These are phyloP conservation scores for Sitta europaea DNA, from an alignment of 2,113 vertebrate species.

Conservation along the genomic window DNA sequence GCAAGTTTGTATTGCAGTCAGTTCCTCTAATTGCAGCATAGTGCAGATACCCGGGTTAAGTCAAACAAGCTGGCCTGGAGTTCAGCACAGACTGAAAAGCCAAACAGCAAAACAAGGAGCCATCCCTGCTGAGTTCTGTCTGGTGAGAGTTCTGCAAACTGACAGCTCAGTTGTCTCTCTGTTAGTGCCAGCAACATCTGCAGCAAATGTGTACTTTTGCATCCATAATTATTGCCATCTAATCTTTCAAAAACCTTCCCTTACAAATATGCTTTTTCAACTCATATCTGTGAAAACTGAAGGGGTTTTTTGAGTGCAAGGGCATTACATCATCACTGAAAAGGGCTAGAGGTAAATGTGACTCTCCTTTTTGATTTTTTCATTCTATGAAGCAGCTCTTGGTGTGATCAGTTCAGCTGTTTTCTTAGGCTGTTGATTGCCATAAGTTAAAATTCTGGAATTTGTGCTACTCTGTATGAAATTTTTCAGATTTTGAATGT, in stretches of 20 bases:
- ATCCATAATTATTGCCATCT: background rate
- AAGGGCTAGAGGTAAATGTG: background rate
- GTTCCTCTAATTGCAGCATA: background rate
- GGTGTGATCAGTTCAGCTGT: background rate
- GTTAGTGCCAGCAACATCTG: background rate
- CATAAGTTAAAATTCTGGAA: background rate
- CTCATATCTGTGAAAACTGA: background rate
- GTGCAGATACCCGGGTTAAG: background rate
- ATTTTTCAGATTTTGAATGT: slow-evolving; percentile 83
- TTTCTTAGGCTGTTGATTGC: background rate
- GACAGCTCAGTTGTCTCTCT: background rate
- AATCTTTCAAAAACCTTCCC: background rate
- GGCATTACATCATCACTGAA: background rate
- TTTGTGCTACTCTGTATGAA: background rate
- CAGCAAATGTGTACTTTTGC: background rate
- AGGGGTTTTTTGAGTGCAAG: background rate
- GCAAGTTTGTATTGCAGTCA: background rate
- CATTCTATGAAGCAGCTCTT: background rate
- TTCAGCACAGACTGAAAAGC: background rate
- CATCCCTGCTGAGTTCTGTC: background rate
- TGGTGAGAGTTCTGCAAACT: background rate
- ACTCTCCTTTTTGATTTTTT: background rate
- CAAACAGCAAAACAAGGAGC: background rate
- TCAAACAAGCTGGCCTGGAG: background rate
- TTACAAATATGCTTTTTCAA: background rate